A percentile compares a stretch with the other conserved stretches of the same genome.
These are phyloP conservation scores for Steatornis caripensis DNA, from an alignment of 2,113 vertebrate genomes.

Conservation along the genomic window DNA sequence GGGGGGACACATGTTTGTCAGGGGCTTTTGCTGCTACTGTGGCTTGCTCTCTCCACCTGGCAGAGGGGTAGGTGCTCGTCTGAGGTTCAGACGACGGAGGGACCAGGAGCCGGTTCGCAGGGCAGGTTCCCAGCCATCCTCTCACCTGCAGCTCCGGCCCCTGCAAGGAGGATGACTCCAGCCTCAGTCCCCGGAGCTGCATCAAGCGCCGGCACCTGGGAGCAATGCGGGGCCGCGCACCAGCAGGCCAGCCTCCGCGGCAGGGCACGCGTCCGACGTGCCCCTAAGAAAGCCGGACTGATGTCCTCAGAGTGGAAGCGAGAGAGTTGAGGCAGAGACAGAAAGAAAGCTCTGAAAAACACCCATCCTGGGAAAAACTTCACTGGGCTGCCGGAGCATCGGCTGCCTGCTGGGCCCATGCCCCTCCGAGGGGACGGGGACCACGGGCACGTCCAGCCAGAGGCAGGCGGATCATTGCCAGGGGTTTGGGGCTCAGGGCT, in stretches of 20 bases:
- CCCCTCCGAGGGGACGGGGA: fast-evolving
- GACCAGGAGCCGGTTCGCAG: background rate
- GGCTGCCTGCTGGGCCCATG: background rate
- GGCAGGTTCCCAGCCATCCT: background rate
- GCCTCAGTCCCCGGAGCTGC: background rate
- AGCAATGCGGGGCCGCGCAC: fast-evolving
- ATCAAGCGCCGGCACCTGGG: too few relatives aligned
- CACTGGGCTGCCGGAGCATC: background rate
- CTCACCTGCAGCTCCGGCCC: background rate
- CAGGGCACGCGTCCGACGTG: background rate
- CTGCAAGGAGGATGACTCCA: background rate
- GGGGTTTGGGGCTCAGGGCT: background rate
- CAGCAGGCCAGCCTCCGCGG: background rate
- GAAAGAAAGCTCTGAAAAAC: background rate
- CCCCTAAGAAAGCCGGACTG: background rate
- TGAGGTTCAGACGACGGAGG: background rate
- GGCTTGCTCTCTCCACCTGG: background rate
- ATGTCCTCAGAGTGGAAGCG: background rate
- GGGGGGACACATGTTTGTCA: background rate
- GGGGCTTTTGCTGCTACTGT: background rate
- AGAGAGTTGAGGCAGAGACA: background rate
- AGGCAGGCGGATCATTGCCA: background rate
- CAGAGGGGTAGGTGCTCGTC: background rate
- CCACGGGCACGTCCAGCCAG: fast-evolving
- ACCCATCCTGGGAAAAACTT: background rate